Conservation (phyloP, 1,140 invertebrate genomes). For the Temnothorax nylanderi region DNA sequence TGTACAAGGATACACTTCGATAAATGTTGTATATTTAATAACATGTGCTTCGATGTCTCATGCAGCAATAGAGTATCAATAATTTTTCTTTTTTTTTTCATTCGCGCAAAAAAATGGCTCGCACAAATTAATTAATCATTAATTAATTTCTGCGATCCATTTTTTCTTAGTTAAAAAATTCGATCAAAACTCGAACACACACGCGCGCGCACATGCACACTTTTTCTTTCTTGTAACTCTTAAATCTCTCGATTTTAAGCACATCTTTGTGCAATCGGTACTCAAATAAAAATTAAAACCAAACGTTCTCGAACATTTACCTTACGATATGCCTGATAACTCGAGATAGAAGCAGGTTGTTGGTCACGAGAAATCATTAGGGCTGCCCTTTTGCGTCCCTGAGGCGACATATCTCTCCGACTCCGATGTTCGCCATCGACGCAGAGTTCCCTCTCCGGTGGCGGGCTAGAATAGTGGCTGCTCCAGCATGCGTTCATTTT, state of each 20-base stretch:
- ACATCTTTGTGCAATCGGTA: not conserved
- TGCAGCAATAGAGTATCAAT: not conserved
- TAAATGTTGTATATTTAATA: not conserved
- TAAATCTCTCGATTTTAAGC: not conserved
- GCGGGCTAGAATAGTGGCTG: conserved; percentile 87
- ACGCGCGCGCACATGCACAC: too few relatives aligned
- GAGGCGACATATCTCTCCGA: conserved; percentile 92
- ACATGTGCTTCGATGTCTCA: not conserved
- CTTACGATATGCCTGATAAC: conserved; percentile 84
- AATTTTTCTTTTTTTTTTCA: not conserved
- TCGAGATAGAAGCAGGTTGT: conserved; percentile 82
- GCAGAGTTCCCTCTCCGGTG: conserved; percentile 87
- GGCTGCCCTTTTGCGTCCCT: conserved; percentile 89
- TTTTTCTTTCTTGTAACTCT: not conserved
- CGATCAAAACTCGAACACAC: not conserved
- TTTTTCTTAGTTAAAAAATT: not conserved
- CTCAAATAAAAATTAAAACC: not conserved
- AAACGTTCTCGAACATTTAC: conserved; percentile 71
- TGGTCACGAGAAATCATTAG: conserved; percentile 88
- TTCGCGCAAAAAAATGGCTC: not conserved
- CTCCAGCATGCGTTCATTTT: conserved; percentile 79
- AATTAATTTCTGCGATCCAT: not conserved
- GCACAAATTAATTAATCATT: not conserved
- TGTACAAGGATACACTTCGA: not conserved
- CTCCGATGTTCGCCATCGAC: conserved; percentile 86